phyloP scores from a whole-genome alignment of 2,113 vertebrate species.

The Misgurnus mizolepis region DNA sequence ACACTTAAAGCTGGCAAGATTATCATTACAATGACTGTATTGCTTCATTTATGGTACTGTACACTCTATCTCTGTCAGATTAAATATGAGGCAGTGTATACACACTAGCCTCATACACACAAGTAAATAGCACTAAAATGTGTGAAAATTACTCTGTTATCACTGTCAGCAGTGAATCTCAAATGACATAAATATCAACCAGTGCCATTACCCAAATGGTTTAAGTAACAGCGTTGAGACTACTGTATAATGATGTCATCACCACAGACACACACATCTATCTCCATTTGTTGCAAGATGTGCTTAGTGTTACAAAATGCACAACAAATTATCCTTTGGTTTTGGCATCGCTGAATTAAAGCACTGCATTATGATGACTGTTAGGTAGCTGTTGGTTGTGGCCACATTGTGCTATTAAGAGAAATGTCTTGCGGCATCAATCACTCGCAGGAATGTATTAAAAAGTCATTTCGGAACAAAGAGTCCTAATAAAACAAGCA shows the following conservation, averaged over 20 bases:
- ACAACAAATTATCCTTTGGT: neutral
- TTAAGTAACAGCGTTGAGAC: neutral
- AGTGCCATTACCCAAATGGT: neutral
- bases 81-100: neutral
- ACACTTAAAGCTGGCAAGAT: no score
- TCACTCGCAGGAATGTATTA: neutral
- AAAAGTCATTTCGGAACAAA: neutral
- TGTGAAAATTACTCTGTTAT: neutral
- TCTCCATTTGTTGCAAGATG: neutral
- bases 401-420: constrained; percentile 15
- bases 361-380: neutral
- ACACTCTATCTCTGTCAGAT: neutral
- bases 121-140: constrained; percentile 5
- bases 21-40: no score
- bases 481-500: neutral
- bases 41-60: no score
- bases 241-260: neutral
- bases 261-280: neutral
- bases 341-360: neutral
- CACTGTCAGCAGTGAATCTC: neutral
- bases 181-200: neutral
- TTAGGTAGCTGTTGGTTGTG: neutral
- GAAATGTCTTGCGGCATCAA: neutral
- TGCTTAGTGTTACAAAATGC: neutral
- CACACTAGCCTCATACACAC: neutral